These are phyloP conservation scores for Propsilocerus akamusi DNA, from an alignment of 1,140 invertebrate species.

Conservation along the genomic window DNA sequence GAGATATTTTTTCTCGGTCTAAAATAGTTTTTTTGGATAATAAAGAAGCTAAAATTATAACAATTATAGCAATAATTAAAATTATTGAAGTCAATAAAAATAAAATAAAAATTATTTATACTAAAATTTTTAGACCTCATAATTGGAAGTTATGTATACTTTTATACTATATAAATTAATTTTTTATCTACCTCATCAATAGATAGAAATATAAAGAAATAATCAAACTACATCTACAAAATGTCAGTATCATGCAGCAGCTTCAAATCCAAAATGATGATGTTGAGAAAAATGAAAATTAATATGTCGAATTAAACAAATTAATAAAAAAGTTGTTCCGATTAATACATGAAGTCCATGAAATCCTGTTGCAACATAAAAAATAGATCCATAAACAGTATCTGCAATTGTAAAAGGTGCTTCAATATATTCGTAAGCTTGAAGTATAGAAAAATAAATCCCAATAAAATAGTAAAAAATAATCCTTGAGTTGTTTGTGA, in stretches of 20 bases:
- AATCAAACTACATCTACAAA: conserved; percentile 56
- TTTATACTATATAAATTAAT: conserved; percentile 46
- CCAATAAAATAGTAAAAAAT: conserved; percentile 33
- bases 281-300: conserved; percentile 32
- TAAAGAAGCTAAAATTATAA: conserved; percentile 27
- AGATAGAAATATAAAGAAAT: conserved; percentile 45
- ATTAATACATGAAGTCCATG: conserved; percentile 53
- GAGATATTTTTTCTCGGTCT: conserved; percentile 34
- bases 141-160: conserved; percentile 50
- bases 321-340: conserved; percentile 39
- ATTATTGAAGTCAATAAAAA: conserved; percentile 22
- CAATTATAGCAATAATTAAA: conserved; percentile 22
- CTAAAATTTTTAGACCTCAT: conserved; percentile 32
- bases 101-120: conserved; percentile 28
- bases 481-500: conserved; percentile 25
- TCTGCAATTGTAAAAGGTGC: conserved; percentile 40
- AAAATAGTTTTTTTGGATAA: conserved; percentile 31
- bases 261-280: conserved; percentile 51
- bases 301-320: conserved; percentile 30
- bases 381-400: conserved; percentile 41
- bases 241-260: conserved; percentile 51
- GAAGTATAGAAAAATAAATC: conserved; percentile 29
- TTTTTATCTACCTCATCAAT: conserved; percentile 38
- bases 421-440: conserved; percentile 29
- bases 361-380: conserved; percentile 53